Evolutionary conservation across 2,888 invertebrate genomes (phyloP).

Genomic region (Polydrusus tereticollis): DNA sequence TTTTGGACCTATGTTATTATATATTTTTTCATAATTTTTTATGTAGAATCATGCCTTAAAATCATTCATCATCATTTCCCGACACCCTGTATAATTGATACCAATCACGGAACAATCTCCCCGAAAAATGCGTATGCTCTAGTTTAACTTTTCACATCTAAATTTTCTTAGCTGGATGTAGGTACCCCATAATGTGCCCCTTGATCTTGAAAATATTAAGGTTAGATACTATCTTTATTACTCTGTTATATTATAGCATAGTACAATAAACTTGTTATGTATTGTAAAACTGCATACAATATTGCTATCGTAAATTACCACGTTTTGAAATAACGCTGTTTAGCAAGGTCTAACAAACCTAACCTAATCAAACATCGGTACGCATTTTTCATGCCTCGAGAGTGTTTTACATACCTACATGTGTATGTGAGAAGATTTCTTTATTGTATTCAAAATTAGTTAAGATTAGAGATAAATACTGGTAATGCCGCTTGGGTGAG

Average conservation of each 20-base stretch:
- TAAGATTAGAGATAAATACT: constrained; percentile 15
- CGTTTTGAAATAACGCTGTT: not conserved
- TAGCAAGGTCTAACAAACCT: not conserved
- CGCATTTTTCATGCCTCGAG: not conserved
- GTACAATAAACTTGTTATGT: not conserved
- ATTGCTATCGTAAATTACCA: constrained; percentile 11
- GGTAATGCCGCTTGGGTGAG: not conserved
- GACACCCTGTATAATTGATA: too few species aligned
- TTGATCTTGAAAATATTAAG: not conserved
- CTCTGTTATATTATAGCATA: not conserved
- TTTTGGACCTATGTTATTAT: too few species aligned
- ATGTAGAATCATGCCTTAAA: too few species aligned
- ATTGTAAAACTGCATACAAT: not conserved
- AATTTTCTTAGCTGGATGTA: too few species aligned
- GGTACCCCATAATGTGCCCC: too few species aligned
- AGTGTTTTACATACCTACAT: constrained; percentile 10
- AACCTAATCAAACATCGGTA: constrained; percentile 20
- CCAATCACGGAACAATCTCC: too few species aligned
- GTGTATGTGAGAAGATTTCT: constrained; percentile 18
- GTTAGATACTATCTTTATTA: not conserved
- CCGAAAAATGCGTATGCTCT: too few species aligned
- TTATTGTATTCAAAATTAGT: constrained; percentile 26
- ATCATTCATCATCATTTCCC: too few species aligned
- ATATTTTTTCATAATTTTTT: too few species aligned
- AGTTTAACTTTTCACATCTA: too few species aligned